Evolutionary conservation across 2,113 vertebrate species (phyloP).

Genomic region (Equus quagga): DNA sequence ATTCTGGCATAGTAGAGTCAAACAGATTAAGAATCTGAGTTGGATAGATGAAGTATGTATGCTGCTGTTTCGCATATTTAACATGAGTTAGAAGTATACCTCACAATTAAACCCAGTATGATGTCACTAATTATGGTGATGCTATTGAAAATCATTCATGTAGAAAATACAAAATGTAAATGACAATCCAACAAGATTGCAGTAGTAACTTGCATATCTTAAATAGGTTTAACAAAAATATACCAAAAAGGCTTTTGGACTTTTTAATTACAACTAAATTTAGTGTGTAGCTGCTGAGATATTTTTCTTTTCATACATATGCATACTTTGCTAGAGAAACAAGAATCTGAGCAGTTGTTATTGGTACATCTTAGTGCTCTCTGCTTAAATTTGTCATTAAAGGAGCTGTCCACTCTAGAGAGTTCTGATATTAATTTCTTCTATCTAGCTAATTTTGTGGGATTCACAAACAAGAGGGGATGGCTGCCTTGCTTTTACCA

Average conservation of each 20-base stretch:
- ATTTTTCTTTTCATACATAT: slow-evolving; percentile 11
- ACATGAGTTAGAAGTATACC: slow-evolving; percentile 32
- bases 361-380: background rate
- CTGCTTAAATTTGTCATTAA: background rate
- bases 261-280: slow-evolving; percentile 50
- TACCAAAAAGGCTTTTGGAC: background rate
- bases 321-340: slow-evolving; percentile 39
- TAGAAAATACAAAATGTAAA: slow-evolving; percentile 54
- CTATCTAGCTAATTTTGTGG: background rate
- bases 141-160: background rate
- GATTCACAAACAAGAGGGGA: background rate
- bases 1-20: background rate
- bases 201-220: background rate
- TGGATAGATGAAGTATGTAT: background rate
- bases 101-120: background rate
- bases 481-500: background rate
- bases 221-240: slow-evolving; percentile 39
- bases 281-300: background rate
- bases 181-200: background rate
- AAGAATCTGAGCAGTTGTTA: background rate
- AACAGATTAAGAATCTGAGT: background rate
- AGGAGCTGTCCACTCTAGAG: background rate
- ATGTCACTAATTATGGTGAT: background rate
- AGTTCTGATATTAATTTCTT: background rate
- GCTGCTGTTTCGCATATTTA: slow-evolving; percentile 25